Percentiles rank a stretch among this genome's conserved stretches.
Evolutionary conservation across 2,888 invertebrate genomes (phyloP).

Genomic region (Leptinotarsa tumamoca): DNA sequence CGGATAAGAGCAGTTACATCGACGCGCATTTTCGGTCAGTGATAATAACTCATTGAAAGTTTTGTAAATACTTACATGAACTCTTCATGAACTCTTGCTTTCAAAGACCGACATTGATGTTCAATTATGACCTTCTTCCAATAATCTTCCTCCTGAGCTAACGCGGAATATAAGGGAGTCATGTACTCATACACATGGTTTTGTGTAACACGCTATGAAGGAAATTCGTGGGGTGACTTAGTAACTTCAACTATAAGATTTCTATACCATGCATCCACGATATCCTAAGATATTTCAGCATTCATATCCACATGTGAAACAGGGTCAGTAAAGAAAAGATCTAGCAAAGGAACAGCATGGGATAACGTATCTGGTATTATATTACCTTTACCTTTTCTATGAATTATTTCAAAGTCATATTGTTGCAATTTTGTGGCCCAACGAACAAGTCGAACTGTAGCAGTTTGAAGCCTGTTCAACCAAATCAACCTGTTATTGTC

Average conservation of each 20-base stretch:
- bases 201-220: not conserved
- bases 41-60: not conserved
- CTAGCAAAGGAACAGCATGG: conserved; percentile 28
- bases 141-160: not conserved
- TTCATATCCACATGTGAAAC: too few species aligned
- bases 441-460: conserved; percentile 38
- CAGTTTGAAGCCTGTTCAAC: conserved; percentile 27
- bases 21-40: conserved; percentile 39
- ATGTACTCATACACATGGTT: not conserved
- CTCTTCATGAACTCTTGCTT: not conserved
- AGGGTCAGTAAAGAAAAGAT: not conserved
- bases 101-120: not conserved
- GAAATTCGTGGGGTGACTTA: not conserved
- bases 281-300: too few species aligned
- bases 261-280: too few species aligned
- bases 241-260: too few species aligned
- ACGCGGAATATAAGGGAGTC: not conserved
- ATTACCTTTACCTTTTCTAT: conserved; percentile 45
- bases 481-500: conserved; percentile 11
- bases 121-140: conserved; percentile 30
- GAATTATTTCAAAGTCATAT: conserved; percentile 39
- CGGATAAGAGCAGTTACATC: conserved; percentile 46
- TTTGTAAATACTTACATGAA: conserved; percentile 29
- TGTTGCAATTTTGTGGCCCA: conserved; percentile 40
- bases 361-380: conserved; percentile 45